Evolutionary conservation across 2,888 invertebrate genomes (phyloP), one percentile per base, ranked within the genome.

Genomic region (Ectemnius lituratus): DNA sequence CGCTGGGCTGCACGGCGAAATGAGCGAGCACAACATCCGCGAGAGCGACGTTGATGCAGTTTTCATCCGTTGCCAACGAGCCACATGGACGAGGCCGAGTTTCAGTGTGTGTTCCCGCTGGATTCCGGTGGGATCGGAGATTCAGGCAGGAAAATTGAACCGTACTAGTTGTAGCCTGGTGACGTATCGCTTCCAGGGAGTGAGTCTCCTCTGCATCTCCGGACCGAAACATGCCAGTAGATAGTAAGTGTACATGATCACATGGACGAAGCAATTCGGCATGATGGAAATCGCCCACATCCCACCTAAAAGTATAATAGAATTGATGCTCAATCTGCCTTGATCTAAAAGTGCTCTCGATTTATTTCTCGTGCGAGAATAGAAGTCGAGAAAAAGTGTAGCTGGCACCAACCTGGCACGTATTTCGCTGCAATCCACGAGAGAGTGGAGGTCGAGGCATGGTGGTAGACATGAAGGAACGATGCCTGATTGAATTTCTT

Each of bases 171-270:
- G 96, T 82, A 95, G 86, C 75, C 91, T 89, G 13, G 93, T 93
- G 61, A 93, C 79, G 85, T 91, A 92, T 61, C 91, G 90, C 86
- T 96, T 96, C 87, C 94, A 92, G 73, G 92, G 93, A 67, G 88
- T 88, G 56, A 95, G 90, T 75, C 89, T 90, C 23, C 91, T 92
- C 85, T 94, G 93, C 80, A 93, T 89, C 56, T 87, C 84, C 4
- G 93, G 93, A 76, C 94, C 94, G 71, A 94, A 92, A 70, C 94
- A 93, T 0, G 95, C 91, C 0, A 95, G 86, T 13, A 95, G 92
- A 87, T 96, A 96, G 90, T 96, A 96, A 5, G 92, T 92, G 87
- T 96, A 96, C 96, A 96, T 96, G n/a, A 96, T 87, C 3, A 95
- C 92, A 84, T 96, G 96, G 1, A 96, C 93, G 0, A 92, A 90